Percentiles rank a stretch among this genome's conserved stretches.
phyloP scores from a whole-genome alignment of 2,888 invertebrate species.

The Philonicus albiceps region DNA sequence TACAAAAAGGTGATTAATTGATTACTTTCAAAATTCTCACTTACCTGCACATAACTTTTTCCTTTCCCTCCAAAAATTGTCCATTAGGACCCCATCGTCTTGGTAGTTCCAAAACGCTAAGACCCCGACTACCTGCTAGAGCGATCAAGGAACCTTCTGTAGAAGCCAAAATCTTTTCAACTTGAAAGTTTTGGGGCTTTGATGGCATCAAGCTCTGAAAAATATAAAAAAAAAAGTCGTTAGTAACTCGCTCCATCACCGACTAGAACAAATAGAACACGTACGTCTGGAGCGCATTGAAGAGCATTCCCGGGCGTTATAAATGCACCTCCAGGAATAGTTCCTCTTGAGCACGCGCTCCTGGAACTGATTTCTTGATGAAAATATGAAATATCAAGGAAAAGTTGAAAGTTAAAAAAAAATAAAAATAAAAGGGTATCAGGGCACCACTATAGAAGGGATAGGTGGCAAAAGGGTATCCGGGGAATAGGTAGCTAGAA shows the following conservation, averaged over 20 bases:
- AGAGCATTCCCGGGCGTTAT: neutral
- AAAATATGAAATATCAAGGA: slow-evolving; percentile 41
- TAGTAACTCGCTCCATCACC: neutral
- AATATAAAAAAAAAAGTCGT: slow-evolving; percentile 3
- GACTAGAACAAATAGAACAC: neutral
- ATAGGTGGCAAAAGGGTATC: neutral
- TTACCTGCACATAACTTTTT: slow-evolving; percentile 71
- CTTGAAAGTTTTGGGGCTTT: slow-evolving; percentile 71
- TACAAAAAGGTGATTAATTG: too few species aligned
- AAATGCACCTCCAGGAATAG: neutral
- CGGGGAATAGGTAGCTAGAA: neutral
- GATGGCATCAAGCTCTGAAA: slow-evolving; percentile 73
- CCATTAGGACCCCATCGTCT: slow-evolving; percentile 73
- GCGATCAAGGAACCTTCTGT: slow-evolving; percentile 71
- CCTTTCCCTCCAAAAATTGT: slow-evolving; percentile 71
- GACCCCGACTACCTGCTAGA: slow-evolving; percentile 71
- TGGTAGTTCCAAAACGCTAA: slow-evolving; percentile 74
- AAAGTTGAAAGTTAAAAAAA: slow-evolving; percentile 12
- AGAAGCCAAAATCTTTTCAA: slow-evolving; percentile 71
- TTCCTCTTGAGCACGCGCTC: slow-evolving; percentile 20
- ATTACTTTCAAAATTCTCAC: slow-evolving; percentile 51
- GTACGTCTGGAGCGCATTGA: neutral
- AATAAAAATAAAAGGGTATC: too few species aligned
- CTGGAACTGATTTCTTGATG: slow-evolving; percentile 37
- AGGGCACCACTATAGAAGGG: neutral